Evolutionary conservation across 2,113 vertebrate genomes (phyloP), one percentile per base, ranked within the genome.

Genomic region (Dolichotis patagonum): DNA sequence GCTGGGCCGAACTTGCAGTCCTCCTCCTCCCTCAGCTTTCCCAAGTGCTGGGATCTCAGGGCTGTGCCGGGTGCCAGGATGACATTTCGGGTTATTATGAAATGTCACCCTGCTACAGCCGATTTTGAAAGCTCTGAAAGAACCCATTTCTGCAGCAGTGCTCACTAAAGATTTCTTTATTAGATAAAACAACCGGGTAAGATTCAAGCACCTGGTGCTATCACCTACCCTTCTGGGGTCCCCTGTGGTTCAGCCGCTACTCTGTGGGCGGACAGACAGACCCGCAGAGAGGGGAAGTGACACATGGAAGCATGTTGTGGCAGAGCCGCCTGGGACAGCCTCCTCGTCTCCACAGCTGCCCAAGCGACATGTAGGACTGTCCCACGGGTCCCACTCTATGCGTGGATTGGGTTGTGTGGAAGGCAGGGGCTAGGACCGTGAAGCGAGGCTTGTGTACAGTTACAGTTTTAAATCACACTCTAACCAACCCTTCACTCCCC

Each of bases 341-440:
- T 71, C 67, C 12, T 41, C 52, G 41, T 65, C 13, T 88, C 35
- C 11, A 1, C 11, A 60, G 26, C 65, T 30, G 0, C 35, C 6
- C 5, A 32, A 10, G 0, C n/a, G 9, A 41, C 28, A 1, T 3
- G 9, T 7, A 60, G 56, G 82, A 52, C 24, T 9, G 54, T 56
- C 5, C 52, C 80, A 1, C 8, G 49, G 41, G 30, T 30, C 30
- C 67, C 4, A 14, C 2, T 0, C 5, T 14, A 2, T 5, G 6
- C 17, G 16, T 67, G 67, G 67, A 69, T 35, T 3, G 67, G 19
- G 67, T 69, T 7, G 26, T 62, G 60, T 32, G 63, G 63, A 65
- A 69, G 67, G 8, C 10, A 16, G 75, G 65, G 41, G 81, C 24
- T 0, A 22, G 90, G 19, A 20, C 67, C 38, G n/a, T 22, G 19